Evolutionary conservation across 2,888 invertebrate species (phyloP), one percentile per base, ranked within the genome.

Genomic region (Lymantria dispar): DNA sequence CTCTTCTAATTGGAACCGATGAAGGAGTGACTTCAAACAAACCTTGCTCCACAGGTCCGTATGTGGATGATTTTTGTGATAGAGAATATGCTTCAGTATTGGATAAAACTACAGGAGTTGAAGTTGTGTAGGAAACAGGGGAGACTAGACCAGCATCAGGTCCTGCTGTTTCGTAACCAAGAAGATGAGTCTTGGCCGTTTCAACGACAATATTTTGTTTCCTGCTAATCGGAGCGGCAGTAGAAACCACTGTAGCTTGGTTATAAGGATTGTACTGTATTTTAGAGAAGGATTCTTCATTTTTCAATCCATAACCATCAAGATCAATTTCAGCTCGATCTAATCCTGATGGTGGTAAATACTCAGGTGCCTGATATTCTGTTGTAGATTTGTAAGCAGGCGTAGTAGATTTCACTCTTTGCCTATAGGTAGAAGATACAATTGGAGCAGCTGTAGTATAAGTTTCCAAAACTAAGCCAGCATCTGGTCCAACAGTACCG

Each of bases 401-500:
- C 36, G 72, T 69, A 1, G 78, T 76, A 39, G 74, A 75, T 62
- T 75, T 82, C 14, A 76, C 64, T 55, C 72, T 62, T 42, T 83
- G 81, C 56, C 70, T 73, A 42, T 76, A 73, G 29, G 78, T 75
- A 7, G 76, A 74, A 8, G 83, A 79, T 31, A 77, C 69, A 39
- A 76, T 53, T 22, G 90, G 78, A 43, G 78, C 66, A n/a, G 76
- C 58, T 33, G 83, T 80, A 8, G 82, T 78, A 60, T 87, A 91
- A 2, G 81, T 81, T 7, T 82, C 80, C 50, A 79, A 80, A 2
- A 88, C 80, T 49, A 91, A 70, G 7, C 91, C 90, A 39, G 89
- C 91, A 58, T 91, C 85, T 29, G 85, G 82, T 11, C 91, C 91
- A 1, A 89, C 88, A 2, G 90, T 85, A 42, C 88, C 88, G 50